These are phyloP conservation scores for Eurosta solidaginis DNA, from an alignment of 1,140 invertebrate genomes.

Conservation along the genomic window DNA sequence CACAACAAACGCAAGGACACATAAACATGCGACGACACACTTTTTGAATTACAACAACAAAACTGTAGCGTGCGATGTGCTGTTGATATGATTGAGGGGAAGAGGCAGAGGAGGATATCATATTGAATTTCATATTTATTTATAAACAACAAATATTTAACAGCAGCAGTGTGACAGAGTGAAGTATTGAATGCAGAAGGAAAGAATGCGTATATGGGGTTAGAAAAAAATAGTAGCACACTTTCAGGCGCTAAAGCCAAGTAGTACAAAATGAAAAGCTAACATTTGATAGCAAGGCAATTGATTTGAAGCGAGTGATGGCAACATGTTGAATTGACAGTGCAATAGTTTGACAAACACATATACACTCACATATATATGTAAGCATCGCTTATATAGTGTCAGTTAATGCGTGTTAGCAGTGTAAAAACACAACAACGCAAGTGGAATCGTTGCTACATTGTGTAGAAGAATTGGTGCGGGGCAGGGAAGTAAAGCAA, in stretches of 20 bases:
- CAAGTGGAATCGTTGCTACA: neutral
- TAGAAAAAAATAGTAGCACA: neutral
- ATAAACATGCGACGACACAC: slow-evolving; percentile 1
- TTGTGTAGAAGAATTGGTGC: neutral
- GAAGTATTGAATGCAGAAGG: slow-evolving; percentile 8
- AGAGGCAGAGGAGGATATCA: neutral
- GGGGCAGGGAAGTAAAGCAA: neutral
- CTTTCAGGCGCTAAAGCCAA: slow-evolving; percentile 21
- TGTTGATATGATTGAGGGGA: slow-evolving; percentile 25
- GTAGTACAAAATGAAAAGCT: too few relatives aligned
- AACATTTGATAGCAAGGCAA: slow-evolving; percentile 27
- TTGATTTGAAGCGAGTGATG: slow-evolving; percentile 28
- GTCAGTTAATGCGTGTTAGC: neutral
- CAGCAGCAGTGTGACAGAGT: slow-evolving; percentile 1
- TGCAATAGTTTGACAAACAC: neutral
- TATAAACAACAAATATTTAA: slow-evolving; percentile 11
- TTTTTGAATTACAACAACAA: neutral
- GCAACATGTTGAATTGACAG: slow-evolving; percentile 56
- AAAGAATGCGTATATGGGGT: neutral
- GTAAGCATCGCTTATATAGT: neutral
- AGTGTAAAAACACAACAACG: neutral
- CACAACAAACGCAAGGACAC: neutral
- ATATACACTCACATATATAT: neutral
- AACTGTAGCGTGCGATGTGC: too few relatives aligned
- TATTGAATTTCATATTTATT: slow-evolving; percentile 51